These are phyloP conservation scores for Sphecodes monilicornis DNA, from an alignment of 2,888 invertebrate genomes.

Conservation along the genomic window DNA sequence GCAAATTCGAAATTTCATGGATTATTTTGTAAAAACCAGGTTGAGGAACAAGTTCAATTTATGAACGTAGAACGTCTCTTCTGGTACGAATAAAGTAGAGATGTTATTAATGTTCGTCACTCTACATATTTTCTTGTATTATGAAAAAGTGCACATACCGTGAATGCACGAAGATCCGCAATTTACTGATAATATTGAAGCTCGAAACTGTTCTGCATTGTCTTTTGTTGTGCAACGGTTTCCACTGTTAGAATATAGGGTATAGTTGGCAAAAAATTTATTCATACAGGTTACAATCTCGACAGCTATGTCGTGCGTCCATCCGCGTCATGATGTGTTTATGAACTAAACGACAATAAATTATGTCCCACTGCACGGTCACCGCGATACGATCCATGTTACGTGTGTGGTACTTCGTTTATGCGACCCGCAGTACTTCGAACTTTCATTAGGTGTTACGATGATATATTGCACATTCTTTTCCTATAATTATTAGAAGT, in stretches of 20 bases:
- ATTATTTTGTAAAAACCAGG: too few relatives aligned
- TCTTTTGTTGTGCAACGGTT: neutral
- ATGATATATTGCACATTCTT: neutral
- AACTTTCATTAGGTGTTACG: constrained; percentile 3
- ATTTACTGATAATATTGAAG: neutral
- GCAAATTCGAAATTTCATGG: too few relatives aligned
- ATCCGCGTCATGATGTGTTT: constrained; percentile 2
- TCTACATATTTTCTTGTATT: too few relatives aligned
- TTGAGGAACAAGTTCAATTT: too few relatives aligned
- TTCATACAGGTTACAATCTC: neutral
- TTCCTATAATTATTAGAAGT: neutral
- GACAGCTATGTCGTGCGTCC: constrained; percentile 15
- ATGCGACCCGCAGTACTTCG: neutral
- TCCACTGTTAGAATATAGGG: neutral
- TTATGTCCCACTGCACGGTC: neutral
- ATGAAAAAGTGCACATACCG: too few relatives aligned
- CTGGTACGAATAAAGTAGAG: too few relatives aligned
- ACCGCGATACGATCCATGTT: neutral
- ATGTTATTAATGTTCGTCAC: too few relatives aligned
- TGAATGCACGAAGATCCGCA: too few relatives aligned
- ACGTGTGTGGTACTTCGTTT: neutral
- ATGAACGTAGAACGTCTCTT: too few relatives aligned
- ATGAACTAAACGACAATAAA: neutral
- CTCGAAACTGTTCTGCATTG: neutral
- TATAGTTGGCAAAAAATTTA: neutral